Conservation (phyloP, 2,888 invertebrate species). For the Siphlonurus alternatus region DNA sequence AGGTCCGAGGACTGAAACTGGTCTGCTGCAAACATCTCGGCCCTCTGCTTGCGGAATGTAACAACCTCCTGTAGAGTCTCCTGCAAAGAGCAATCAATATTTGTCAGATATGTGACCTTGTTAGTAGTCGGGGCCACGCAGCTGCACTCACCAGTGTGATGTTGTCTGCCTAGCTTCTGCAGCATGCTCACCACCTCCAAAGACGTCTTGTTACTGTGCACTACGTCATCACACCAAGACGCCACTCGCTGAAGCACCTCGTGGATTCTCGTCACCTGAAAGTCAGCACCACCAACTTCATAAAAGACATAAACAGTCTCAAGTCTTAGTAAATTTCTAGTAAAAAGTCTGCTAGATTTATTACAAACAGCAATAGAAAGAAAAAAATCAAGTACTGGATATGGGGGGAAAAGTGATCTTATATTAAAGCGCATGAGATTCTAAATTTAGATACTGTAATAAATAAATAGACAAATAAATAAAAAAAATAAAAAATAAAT, state of each 20-base stretch:
- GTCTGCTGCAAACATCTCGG: conserved; percentile 30
- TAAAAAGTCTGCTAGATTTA: no score
- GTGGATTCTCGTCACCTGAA: conserved; percentile 43
- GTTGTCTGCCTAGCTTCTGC: conserved; percentile 37
- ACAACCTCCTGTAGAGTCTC: conserved; percentile 47
- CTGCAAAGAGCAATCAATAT: conserved; percentile 22
- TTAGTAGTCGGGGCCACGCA: conserved; percentile 3
- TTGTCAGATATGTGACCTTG: conserved; percentile 8
- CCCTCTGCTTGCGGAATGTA: conserved; percentile 40
- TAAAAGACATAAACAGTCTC: background rate
- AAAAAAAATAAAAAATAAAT: no score
- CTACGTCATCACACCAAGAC: conserved; percentile 38
- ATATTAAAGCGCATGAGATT: no score
- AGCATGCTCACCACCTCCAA: conserved; percentile 36
- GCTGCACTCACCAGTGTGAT: conserved; percentile 32
- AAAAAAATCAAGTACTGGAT: no score
- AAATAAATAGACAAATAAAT: no score
- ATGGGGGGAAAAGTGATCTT: no score
- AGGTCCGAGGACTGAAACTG: background rate
- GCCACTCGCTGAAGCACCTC: conserved; percentile 44
- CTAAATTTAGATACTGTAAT: no score
- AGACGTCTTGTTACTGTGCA: conserved; percentile 39
- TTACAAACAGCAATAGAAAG: no score
- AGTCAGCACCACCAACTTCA: conserved; percentile 3
- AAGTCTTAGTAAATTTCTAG: no score